Evolutionary conservation across 2,888 invertebrate species (phyloP), one percentile per base, ranked within the genome.

Genomic region (Agelastica alni): DNA sequence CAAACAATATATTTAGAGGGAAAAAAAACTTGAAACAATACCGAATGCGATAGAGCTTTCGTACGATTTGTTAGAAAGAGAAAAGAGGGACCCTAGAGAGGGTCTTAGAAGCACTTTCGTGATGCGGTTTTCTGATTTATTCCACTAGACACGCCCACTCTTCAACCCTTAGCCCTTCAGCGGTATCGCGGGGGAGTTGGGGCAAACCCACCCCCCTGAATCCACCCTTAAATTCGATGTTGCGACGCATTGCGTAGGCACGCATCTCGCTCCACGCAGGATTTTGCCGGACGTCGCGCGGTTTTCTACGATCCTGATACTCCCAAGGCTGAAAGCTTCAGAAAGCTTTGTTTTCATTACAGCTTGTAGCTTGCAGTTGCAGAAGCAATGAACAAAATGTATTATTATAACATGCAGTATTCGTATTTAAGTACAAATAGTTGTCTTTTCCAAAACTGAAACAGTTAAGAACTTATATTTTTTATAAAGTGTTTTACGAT

Each of bases 121-220:
- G 55, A 55, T 55, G 55, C 46, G 55, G 55, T 55, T 49, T 45
- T 46, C 56, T 56, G 56, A 56, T 56, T 56, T 56, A 56, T 56
- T 52, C 48, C 28, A 22, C 20, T 34, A 10, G 52, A 48, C 52
- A 56, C 56, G 56, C 56, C 56, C 44, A 48, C 55, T 42, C 55
- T 51, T 49, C 51, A 55, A 45, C 51, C 46, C 45, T 45, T 39
- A 31, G 49, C 55, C 41, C 55, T 55, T 41, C 51, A 47, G 41
- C 26, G 41, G 45, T 45, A 44, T 55, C 43, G 51, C 51, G 46
- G 51, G 55, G 51, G 49, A 55, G 46, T 37, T 36, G 17, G 28
- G 6, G 30, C 34, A 34, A 36, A 32, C 47, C 41, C 47, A 6
- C 31, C 17, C 31, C 43, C 43, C 42, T 14, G 20, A 41, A 22